Base-by-base conservation (phyloP, 2,888 invertebrate genomes). In the Acanthosoma haemorrhoidale region DNA sequence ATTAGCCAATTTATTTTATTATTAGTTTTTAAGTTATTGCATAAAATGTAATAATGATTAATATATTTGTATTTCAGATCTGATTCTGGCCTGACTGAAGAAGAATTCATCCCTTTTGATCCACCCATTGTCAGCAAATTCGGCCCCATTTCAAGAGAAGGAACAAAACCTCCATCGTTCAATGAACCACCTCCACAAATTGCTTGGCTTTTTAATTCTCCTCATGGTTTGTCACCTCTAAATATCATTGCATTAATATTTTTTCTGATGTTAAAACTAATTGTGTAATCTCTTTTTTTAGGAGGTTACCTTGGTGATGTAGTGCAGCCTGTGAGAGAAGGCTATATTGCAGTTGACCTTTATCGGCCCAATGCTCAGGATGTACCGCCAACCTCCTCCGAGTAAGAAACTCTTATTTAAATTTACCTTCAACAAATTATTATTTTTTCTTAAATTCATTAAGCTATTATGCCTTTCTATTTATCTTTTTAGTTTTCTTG, bases 91-190 rank as follows among this genome's bases (percentile, higher is more conserved):
- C 77, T 85, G 60, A 83, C 84, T 38, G 76, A 87, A 73, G 87
- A 87, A 76, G 86, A 86, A 76, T 86, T 87, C 76, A 85, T 88
- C 68, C 87, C 88, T 6, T 88, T 87, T 78, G 87, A 87, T 76
- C 82, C 85, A 34, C 85, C 87, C 1, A 81, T 85, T 25, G 85
- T 86, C 16, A 87, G 86, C 74, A 88, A 87, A 79, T 88, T 85
- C 77, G 88, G 88, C 3, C 88, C 89, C 1, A 89, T 89, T 74
- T 88, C 88, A 1, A 73, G 76, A 13, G 73, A 75, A 11, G 73
- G 69, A 3, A 71, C 71, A 4, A 69, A 61, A 36, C 71, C 72
- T 32, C 41, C 67, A 18, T 43, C 68, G 13, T 34, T 66, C 9
- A 69, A 68, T 57, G 68, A 67, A 31, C 67, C 72, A 18, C 61